Evolutionary conservation across 2,888 invertebrate genomes (phyloP), one percentile per base, ranked within the genome.

Genomic region (Suillia variegata): DNA sequence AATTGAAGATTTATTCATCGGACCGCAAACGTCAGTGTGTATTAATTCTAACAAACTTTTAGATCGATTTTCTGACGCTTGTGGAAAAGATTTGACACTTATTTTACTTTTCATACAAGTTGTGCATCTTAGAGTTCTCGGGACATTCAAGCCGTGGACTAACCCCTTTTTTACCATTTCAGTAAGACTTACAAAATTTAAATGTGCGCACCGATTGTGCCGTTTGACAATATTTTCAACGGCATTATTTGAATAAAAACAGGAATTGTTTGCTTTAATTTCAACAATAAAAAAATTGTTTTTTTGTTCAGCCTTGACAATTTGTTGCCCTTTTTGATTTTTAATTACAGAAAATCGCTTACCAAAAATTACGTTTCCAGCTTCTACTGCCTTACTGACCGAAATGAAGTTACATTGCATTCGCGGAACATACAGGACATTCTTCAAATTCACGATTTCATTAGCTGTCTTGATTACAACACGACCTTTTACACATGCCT

Each of bases 1-100:
- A 20, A 52, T 45, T 2, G 67, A 69, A n/a, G 13, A 38, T 13
- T 47, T 58, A n/a, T 48, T 50, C 31, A 69, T 63, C 10, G 64
- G 65, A n/a, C 64, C 63, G 24, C 57, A 67, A 8, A 65, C 56
- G 56, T 65, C 60, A 2, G 59, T 58, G 47, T 68, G 63, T 3
- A 67, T 45, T 4, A 67, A 2, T 17, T 62, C 61, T 34, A 64
- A 62, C n/a, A 61, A 1, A n/a, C 56, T 18, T 4, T 54, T 45
- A 1, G 58, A 17, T 10, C 61, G 58, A 17, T 56, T 55, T 48
- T 57, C 56, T 6, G 60, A 54, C 15, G 55, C 33, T 20, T 56
- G 12, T 13, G 60, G 38, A 63, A 62, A 67, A 8, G 56, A 26
- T 10, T 58, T 57, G 0, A 58, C 52, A 53, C 54, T 58, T 17